These are phyloP conservation scores for Sander lucioperca DNA, from an alignment of 2,113 vertebrate species.

Conservation along the genomic window DNA sequence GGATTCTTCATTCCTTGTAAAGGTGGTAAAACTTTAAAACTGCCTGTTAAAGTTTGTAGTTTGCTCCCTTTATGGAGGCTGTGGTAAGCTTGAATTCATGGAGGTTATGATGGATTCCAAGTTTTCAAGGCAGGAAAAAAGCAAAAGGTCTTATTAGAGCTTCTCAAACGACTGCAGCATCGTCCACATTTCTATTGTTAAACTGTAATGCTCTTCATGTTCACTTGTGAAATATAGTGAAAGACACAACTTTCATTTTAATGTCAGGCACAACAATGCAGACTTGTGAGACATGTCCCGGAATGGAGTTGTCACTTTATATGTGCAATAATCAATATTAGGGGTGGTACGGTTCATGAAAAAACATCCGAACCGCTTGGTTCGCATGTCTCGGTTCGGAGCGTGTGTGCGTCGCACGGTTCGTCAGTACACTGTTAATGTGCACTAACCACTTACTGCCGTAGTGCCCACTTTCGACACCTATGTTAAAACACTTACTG, in stretches of 20 bases:
- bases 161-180: neutral
- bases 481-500: too few relatives aligned
- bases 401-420: too few relatives aligned
- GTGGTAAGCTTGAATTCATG: neutral
- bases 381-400: too few relatives aligned
- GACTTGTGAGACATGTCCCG: neutral
- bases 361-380: too few relatives aligned
- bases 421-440: too few relatives aligned
- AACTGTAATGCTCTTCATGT: neutral
- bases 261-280: neutral
- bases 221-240: neutral
- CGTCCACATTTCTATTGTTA: neutral
- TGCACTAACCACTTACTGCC: too few relatives aligned
- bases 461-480: too few relatives aligned
- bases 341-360: too few relatives aligned
- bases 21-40: constrained; percentile 2
- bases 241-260: constrained; percentile 4
- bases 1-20: neutral
- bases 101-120: neutral
- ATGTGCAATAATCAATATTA: neutral
- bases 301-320: neutral
- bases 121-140: neutral
- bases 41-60: neutral
- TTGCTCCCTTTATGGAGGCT: neutral
- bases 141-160: neutral